Percentiles rank a stretch among this genome's conserved stretches.
phyloP scores from a whole-genome alignment of 2,797 vertebrate genomes.

The Sebastes itinus region DNA sequence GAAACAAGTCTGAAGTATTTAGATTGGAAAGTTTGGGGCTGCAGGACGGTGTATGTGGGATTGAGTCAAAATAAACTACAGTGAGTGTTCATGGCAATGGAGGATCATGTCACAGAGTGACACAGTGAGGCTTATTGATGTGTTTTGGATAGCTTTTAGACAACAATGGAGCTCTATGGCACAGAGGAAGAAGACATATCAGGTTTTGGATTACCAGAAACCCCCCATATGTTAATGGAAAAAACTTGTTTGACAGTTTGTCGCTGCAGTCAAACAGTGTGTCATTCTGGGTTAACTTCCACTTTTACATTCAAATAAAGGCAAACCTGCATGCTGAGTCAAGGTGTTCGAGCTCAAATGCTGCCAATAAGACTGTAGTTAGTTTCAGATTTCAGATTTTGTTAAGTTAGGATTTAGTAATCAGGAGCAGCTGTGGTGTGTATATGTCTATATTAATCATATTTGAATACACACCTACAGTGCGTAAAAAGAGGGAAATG shows the following conservation, averaged over 20 bases:
- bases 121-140: no score
- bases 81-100: not conserved
- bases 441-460: not conserved
- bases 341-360: not conserved
- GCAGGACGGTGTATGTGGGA: not conserved
- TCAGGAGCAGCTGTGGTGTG: not conserved
- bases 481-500: not conserved
- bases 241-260: not conserved
- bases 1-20: no score
- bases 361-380: not conserved
- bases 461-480: not conserved
- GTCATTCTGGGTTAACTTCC: constrained; percentile 18
- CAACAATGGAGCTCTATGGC: not conserved
- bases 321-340: not conserved
- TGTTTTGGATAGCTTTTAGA: no score
- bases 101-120: not conserved
- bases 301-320: constrained; percentile 9
- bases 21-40: not conserved
- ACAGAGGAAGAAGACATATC: not conserved
- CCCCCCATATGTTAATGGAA: not conserved
- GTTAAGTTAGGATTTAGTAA: not conserved
- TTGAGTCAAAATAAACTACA: not conserved
- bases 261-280: not conserved
- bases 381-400: not conserved
- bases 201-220: no score